Evolutionary conservation across 2,888 invertebrate species (phyloP).

Genomic region (Catocala sponsa): DNA sequence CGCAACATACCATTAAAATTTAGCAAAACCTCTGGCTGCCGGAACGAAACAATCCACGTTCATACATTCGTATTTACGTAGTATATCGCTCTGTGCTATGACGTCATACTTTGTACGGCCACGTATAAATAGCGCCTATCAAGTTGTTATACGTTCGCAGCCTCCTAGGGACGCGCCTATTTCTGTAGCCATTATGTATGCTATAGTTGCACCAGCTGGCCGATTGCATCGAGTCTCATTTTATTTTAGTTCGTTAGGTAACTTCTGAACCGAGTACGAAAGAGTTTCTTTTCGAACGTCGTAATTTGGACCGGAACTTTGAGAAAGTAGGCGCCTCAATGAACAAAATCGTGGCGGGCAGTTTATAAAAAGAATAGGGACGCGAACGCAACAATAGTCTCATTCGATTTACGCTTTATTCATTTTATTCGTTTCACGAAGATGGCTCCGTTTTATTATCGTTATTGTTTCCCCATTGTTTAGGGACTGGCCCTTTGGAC

Average conservation of each 20-base stretch:
- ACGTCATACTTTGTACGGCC: conserved; percentile 57
- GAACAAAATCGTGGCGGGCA: conserved; percentile 67
- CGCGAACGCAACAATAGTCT: conserved; percentile 66
- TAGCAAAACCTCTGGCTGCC: conserved; percentile 69
- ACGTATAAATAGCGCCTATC: conserved; percentile 52
- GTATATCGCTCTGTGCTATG: conserved; percentile 54
- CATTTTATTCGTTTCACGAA: conserved; percentile 58
- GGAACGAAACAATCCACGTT: conserved; percentile 70
- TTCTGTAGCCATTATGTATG: conserved; percentile 48
- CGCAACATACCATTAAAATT: conserved; percentile 78
- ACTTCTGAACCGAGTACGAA: conserved; percentile 54
- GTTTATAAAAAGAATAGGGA: conserved; percentile 70
- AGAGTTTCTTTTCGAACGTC: conserved; percentile 67
- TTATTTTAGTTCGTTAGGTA: conserved; percentile 69
- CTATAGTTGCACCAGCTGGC: conserved; percentile 45
- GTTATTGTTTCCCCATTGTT: conserved; percentile 65
- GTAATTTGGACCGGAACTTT: conserved; percentile 74
- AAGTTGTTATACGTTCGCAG: conserved; percentile 42
- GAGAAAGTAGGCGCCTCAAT: conserved; percentile 61
- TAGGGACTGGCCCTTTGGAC: conserved; percentile 52
- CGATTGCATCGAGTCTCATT: conserved; percentile 62
- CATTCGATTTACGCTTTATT: conserved; percentile 74
- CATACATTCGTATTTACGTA: conserved; percentile 63
- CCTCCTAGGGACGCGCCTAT: conserved; percentile 42
- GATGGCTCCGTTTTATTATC: conserved; percentile 61